A percentile compares a stretch with the other conserved stretches of the same genome.
Evolutionary conservation across 2,113 vertebrate genomes (phyloP).

Genomic region (Gallinago paraguaiae): DNA sequence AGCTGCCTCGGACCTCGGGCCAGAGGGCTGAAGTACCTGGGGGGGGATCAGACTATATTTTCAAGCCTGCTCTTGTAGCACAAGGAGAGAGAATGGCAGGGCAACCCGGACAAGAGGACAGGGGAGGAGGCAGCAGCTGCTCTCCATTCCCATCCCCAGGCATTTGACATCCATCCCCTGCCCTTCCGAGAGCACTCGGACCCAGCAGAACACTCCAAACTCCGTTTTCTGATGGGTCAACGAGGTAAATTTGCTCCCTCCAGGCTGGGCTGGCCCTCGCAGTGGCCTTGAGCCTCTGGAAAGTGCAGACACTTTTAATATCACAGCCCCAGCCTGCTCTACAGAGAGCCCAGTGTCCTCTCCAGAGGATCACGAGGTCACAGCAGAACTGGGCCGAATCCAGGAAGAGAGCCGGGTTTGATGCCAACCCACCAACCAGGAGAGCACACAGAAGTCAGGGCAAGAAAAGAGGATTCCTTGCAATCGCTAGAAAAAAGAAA

Average conservation of each 20-base stretch:
- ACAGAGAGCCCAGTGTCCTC: not conserved
- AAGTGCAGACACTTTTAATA: not conserved
- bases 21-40: no score
- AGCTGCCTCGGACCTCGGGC: not conserved
- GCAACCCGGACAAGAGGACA: not conserved
- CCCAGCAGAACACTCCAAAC: not conserved
- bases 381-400: accelerated
- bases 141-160: not conserved
- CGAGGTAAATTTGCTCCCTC: no score
- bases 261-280: not conserved
- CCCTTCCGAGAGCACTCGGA: not conserved
- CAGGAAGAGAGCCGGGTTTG: not conserved
- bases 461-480: not conserved
- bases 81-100: not conserved
- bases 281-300: accelerated
- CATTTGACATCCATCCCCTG: not conserved
- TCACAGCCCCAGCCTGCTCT: not conserved
- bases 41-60: not conserved
- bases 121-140: not conserved
- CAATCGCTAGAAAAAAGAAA: not conserved
- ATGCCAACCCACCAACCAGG: not conserved
- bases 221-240: not conserved
- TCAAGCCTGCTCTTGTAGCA: not conserved
- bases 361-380: not conserved
- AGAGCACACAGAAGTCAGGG: not conserved